Conservation (phyloP, 2,888 invertebrate genomes). For the Lochmaea crataegi region DNA sequence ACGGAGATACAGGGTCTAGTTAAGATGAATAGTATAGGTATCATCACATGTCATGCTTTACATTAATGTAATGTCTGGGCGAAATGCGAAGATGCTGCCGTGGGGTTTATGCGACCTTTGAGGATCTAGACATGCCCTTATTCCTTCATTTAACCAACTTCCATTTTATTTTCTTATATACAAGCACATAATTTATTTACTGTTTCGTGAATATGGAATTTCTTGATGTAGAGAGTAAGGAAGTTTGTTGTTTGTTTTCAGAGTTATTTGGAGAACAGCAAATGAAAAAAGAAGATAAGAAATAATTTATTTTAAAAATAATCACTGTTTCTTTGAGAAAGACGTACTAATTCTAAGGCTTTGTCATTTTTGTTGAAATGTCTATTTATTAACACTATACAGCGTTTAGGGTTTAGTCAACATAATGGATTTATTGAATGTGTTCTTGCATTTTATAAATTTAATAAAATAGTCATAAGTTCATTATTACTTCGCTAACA, state of each 20-base stretch:
- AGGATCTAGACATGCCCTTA: slow-evolving; percentile 33
- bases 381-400: too few relatives aligned
- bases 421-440: neutral
- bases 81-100: slow-evolving; percentile 13
- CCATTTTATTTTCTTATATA: slow-evolving; percentile 46
- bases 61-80: slow-evolving; percentile 52
- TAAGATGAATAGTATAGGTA: slow-evolving; percentile 52
- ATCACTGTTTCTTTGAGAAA: too few relatives aligned
- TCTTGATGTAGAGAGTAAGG: neutral
- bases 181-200: slow-evolving; percentile 39
- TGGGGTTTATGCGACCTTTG: slow-evolving; percentile 38
- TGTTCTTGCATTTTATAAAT: neutral
- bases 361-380: too few relatives aligned
- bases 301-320: too few relatives aligned
- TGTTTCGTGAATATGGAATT: slow-evolving; percentile 22
- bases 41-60: slow-evolving; percentile 53
- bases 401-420: too few relatives aligned
- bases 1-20: slow-evolving; percentile 50
- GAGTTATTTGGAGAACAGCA: neutral
- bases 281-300: neutral
- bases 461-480: neutral
- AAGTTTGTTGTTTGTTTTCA: neutral
- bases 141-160: slow-evolving; percentile 43
- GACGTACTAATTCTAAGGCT: neutral
- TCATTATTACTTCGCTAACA: slow-evolving; percentile 32